Evolutionary conservation across 37 sponge, comb jelly and placozoan genomes (phyloP), one percentile per base, ranked within the genome.

Genomic region (Beroe ovata): DNA sequence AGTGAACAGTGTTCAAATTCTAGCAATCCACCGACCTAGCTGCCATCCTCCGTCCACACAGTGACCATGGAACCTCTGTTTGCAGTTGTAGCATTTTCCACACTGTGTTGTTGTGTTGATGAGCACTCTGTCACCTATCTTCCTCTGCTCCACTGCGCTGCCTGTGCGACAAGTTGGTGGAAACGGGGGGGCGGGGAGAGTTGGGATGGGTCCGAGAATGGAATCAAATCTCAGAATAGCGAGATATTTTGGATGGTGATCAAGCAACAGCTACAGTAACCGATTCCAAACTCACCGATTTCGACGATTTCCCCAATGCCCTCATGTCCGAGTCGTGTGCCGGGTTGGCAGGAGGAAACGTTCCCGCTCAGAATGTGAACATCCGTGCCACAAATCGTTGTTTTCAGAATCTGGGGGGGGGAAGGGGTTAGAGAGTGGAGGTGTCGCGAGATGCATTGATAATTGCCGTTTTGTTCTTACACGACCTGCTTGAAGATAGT

Each of bases 41-140:
- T 61, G 63, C 63, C 63, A 61, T 20, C 63, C 63, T 25, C 63
- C 63, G 21, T 61, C 63, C 20, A 61, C 63, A 16, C 63, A 61
- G 63, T 61, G 63, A 16, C 63, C 63, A 61, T 61, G 63, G 63
- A 61, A 61, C 63, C 21, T 20, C 22, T 26, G 22, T 61, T 25
- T 61, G 63, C 63, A 61, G 63, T 61, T 61, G 63, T 61, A 20
- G 21, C 63, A 61, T 16, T 26, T 25, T 16, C 63, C 63, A 61
- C 63, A 61, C 28, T 61, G 63, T 16, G 63, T 61, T 4, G 63
- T 61, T 3, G 63, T 61, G 63, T 61, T 61, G 23, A 61, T 25
- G 23, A 61, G 63, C 3, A 61, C 63, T 16, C 63, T 61, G 22
- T 61, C 63, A 6, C 63, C 63, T 3, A 61, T 25, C 21, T 25